These are phyloP conservation scores for Cheirogaleus major DNA, from an alignment of 2,797 vertebrate species.

Conservation along the genomic window DNA sequence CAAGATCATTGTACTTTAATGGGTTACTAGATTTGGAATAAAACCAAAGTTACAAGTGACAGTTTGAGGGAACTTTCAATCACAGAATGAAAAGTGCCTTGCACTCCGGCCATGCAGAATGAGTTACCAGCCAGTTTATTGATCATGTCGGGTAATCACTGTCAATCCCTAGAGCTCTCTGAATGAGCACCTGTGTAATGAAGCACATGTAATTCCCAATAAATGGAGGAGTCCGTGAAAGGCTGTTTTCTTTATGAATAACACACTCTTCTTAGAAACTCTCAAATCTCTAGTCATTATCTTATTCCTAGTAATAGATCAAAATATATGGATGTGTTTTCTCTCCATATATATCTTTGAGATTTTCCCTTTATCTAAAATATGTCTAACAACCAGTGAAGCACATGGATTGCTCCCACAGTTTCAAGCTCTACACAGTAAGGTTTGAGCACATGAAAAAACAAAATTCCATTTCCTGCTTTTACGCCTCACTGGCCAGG, in stretches of 20 bases:
- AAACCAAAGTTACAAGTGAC: conserved; percentile 62
- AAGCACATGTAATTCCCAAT: not conserved
- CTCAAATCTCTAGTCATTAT: not conserved
- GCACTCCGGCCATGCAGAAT: not conserved
- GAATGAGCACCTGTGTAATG: not conserved
- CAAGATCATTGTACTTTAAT: conserved; percentile 19
- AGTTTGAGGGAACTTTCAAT: conserved; percentile 57
- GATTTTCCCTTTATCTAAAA: not conserved
- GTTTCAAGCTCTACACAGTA: not conserved
- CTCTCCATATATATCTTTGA: not conserved
- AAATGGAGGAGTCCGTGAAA: not conserved
- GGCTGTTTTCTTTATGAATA: conserved; percentile 37
- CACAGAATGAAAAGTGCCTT: not conserved
- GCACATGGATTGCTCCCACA: not conserved
- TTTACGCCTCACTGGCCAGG: not conserved
- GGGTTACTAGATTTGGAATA: conserved; percentile 64
- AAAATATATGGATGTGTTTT: not conserved
- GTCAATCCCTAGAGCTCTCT: not conserved
- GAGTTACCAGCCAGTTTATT: not conserved
- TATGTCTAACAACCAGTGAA: not conserved
- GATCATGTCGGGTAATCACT: not conserved
- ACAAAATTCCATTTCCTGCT: not conserved
- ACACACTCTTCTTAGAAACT: not conserved
- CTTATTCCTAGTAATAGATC: not conserved
- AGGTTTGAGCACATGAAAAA: not conserved